Evolutionary conservation across 2,888 invertebrate species (phyloP), one percentile per base, ranked within the genome.

Genomic region (Smittia sp.): DNA sequence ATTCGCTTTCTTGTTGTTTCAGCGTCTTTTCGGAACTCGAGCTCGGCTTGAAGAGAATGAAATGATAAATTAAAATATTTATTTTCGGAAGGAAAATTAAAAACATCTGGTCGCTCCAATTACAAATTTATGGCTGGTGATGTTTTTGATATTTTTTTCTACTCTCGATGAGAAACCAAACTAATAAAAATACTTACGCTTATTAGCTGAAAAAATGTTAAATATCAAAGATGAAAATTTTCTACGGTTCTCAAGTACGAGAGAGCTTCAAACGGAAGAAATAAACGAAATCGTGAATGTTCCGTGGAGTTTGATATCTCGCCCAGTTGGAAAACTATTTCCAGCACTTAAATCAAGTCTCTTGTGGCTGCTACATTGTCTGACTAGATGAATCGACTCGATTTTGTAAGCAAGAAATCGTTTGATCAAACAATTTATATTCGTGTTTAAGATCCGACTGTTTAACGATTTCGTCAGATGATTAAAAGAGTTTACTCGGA

Each of bases 101-200:
- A 72, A 72, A 72, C 72, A 72, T 72, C 72, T 72, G 72, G 58
- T 72, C n/a, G 72, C 62, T 72, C 62, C 58, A 62, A 72, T 72
- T 72, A 72, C 72, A 72, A 72, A 72, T 72, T 72, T 72, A 72
- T 72, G 72, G 54, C 58, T 58, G 32, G 27, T 38, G 58, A 58
- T 72, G 22, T 62, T 62, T 41, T 32, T 65, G 32, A 65, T 27
- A 65, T 65, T 65, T 65, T 65, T 15, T 15, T 11, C 32, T 65
- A n/a, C 7, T 65, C 32, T 69, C 52, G 52, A 66, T 15, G 1
- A 39, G 25, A 65, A 65, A 65, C 24, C 27, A 38, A 32, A 39
- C 66, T 20, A 32, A 66, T 22, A 52, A 27, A 69, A 54, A 69
- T 52, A 54, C 69, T 69, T 27, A 52, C 11, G 52, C 69, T 69